phyloP scores from a whole-genome alignment of 2,888 invertebrate species.

The Diogma glabrata region DNA sequence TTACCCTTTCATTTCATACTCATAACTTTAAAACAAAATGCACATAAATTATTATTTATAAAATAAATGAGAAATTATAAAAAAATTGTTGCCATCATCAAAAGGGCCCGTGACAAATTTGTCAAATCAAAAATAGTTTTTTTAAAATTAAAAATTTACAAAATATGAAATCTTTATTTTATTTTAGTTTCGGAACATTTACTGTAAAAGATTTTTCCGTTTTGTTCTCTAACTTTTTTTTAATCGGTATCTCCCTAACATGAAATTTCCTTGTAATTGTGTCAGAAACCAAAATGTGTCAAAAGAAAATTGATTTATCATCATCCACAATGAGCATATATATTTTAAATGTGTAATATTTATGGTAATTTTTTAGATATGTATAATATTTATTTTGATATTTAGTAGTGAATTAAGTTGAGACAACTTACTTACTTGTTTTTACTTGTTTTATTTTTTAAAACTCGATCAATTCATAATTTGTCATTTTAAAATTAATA shows the following conservation, averaged over 20 bases:
- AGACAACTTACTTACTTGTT: no score
- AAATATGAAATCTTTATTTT: not conserved
- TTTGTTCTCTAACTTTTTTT: not conserved
- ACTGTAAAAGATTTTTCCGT: conserved; percentile 4
- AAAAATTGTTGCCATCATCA: conserved; percentile 8
- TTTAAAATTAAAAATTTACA: conserved; percentile 1
- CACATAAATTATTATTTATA: no score
- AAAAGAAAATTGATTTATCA: conserved; percentile 8
- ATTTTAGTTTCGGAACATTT: conserved; percentile 9
- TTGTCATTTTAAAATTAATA: not conserved
- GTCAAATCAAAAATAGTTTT: conserved; percentile 7
- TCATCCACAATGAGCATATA: not conserved
- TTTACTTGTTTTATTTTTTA: not conserved
- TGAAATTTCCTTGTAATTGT: not conserved
- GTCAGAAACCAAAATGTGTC: conserved; percentile 3
- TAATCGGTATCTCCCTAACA: no score
- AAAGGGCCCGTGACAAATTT: conserved; percentile 8
- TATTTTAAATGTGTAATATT: no score
- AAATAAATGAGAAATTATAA: no score
- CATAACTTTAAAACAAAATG: no score
- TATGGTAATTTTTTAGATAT: no score
- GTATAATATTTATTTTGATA: no score
- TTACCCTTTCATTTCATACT: no score
- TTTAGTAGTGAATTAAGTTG: no score
- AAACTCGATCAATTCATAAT: conserved; percentile 5